Percentiles rank a stretch among this genome's conserved stretches.
These are phyloP conservation scores for Piprites chloris DNA, from an alignment of 2,113 vertebrate species.

Conservation along the genomic window DNA sequence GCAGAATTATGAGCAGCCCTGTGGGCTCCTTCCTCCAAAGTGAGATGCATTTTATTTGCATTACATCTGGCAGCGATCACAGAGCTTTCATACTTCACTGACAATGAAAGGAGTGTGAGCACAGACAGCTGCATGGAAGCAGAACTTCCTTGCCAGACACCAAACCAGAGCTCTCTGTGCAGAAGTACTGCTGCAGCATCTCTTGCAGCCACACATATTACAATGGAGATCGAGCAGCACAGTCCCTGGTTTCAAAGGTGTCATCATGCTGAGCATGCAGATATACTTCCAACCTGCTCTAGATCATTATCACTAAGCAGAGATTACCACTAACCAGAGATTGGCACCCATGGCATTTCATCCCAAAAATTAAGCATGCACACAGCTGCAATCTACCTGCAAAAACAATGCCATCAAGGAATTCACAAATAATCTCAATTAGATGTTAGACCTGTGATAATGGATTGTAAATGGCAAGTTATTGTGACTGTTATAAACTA, in stretches of 20 bases:
- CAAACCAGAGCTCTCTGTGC: not conserved
- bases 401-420: conserved; percentile 7
- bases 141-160: not conserved
- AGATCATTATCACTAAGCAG: conserved; percentile 68
- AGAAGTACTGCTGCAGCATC: not conserved
- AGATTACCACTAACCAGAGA: conserved; percentile 66
- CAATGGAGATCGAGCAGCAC: conserved; percentile 39
- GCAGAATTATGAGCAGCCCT: not conserved
- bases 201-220: conserved; percentile 60
- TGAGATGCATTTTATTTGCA: not conserved
- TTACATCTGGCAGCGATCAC: not conserved
- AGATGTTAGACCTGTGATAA: not conserved
- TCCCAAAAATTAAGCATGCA: not conserved
- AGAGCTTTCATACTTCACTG: not conserved
- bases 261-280: conserved; percentile 23
- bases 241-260: conserved; percentile 64
- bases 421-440: not conserved
- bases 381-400: conserved; percentile 73
- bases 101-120: not conserved
- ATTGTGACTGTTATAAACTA: not conserved
- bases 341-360: conserved; percentile 65
- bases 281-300: conserved; percentile 53
- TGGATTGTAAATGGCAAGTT: not conserved
- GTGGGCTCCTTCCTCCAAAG: not conserved
- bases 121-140: not conserved